Base-by-base conservation (phyloP, 1,140 invertebrate species). In the Dinoponera quadriceps region DNA sequence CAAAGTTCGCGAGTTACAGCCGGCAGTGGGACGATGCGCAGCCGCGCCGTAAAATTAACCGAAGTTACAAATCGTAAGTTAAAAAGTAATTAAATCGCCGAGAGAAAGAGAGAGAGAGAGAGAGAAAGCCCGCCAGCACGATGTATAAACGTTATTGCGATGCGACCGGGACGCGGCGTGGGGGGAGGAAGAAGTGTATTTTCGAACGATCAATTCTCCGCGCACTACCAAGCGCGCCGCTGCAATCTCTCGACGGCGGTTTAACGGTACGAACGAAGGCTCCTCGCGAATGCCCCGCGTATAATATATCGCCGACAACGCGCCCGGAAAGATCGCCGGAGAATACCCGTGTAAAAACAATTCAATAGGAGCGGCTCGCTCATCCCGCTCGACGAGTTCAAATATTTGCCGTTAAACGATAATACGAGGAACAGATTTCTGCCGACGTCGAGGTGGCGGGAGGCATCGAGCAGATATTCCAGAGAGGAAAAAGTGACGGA, bases 351-450 rank as follows among this genome's bases (percentile, higher is more conserved):
- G 44, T 27, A 69, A 38, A 57, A 57, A 69, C n/a, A 27, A 5
- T 29, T 20, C 22, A 44, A n/a, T 14, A 20, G 27, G 29, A 22
- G 5, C 20, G 7, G 44, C 62, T 44, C 62, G 62, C 65, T 27
- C 49, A 49, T 48, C 22, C 7, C 14, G 20, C 33, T 38, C 13
- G 51, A 57, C 20, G 20, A 59, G 20, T 33, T 38, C 65, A 71
- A 80, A 80, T 69, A 48, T 71, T 80, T 69, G 65, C 51, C 7
- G 65, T 80, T 69, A 69, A 80, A 29, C 75, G 75, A 69, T 80
- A 69, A 71, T 59, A 57, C 51, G 25, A 80, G 55, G 65, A 69
- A 80, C 57, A 80, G 51, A 80, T 69, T 62, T 80, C 65, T 66
- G 38, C 65, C 55, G 20, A 7, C 13, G 38, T 7, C 0, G 38